Percentiles rank a stretch among this genome's conserved stretches.
phyloP scores from a whole-genome alignment of 2,888 invertebrate genomes.

The Atrina japonica region DNA sequence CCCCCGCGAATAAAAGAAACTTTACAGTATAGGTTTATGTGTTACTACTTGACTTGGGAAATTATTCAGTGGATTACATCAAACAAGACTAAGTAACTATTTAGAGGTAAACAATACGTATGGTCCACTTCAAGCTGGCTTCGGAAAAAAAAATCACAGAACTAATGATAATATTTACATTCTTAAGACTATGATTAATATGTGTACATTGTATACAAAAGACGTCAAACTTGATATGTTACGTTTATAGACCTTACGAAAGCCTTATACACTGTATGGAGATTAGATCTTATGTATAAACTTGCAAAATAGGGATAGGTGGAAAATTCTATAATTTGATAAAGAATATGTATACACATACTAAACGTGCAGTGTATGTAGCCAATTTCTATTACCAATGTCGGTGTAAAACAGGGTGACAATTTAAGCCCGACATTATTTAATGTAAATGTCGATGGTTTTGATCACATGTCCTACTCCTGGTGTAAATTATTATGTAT shows the following conservation, averaged over 20 bases:
- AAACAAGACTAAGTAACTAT: background rate
- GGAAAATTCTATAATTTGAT: slow-evolving; percentile 8
- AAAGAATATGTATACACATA: slow-evolving; percentile 2
- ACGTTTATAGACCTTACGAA: no score
- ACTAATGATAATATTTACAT: slow-evolving; percentile 11
- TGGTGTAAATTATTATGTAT: no score
- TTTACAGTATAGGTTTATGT: slow-evolving; percentile 9
- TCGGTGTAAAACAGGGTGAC: slow-evolving; percentile 16
- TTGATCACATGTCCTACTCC: no score
- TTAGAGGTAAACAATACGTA: background rate
- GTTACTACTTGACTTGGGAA: slow-evolving; percentile 3
- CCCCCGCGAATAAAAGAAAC: no score
- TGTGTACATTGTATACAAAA: background rate
- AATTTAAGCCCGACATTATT: background rate
- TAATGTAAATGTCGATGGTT: no score
- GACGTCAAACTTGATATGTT: background rate
- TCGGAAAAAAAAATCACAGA: slow-evolving; percentile 2
- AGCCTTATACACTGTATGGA: slow-evolving; percentile 12
- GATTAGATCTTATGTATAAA: background rate
- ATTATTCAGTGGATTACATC: background rate
- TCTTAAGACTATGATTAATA: slow-evolving; percentile 8
- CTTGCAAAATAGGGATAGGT: background rate
- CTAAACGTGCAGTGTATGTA: background rate
- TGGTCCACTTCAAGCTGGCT: slow-evolving; percentile 5
- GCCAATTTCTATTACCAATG: background rate